A percentile compares a stretch with the other conserved stretches of the same genome.
These are phyloP conservation scores for Xenotilapia longispinis DNA, from an alignment of 2,113 vertebrate species.

Conservation along the genomic window DNA sequence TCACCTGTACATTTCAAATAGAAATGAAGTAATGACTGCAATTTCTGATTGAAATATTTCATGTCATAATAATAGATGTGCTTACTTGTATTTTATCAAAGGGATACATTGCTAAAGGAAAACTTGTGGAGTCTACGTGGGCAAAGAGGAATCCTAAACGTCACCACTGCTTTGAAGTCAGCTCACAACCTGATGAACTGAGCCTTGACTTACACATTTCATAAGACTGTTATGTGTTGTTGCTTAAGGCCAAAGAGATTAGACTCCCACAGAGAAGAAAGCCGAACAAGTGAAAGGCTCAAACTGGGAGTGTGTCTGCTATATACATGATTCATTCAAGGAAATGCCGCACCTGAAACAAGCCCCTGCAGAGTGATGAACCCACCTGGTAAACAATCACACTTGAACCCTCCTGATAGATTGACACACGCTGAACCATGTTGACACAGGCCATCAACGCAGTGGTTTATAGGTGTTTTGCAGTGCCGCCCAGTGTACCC, in stretches of 20 bases:
- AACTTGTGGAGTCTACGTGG: background rate
- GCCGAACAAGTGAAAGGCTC: conserved; percentile 24
- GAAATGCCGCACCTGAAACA: background rate
- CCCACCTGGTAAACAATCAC: conserved; percentile 64
- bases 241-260: conserved; percentile 45
- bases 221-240: conserved; percentile 33
- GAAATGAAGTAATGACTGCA: background rate
- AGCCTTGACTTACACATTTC: conserved; percentile 16
- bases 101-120: background rate
- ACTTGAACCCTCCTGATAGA: conserved; percentile 62
- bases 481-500: conserved; percentile 59
- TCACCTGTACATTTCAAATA: background rate
- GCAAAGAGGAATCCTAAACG: background rate
- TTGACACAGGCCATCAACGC: conserved; percentile 67
- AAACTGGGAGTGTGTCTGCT: background rate
- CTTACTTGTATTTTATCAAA: background rate
- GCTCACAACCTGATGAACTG: conserved; percentile 14
- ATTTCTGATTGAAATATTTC: background rate
- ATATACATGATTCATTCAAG: background rate
- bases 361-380: conserved; percentile 9
- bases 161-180: conserved; percentile 23
- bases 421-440: conserved; percentile 58
- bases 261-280: conserved; percentile 37
- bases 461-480: conserved; percentile 65
- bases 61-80: background rate